These are phyloP conservation scores for Lagodon rhomboides DNA, from an alignment of 2,797 vertebrate species.

Conservation along the genomic window DNA sequence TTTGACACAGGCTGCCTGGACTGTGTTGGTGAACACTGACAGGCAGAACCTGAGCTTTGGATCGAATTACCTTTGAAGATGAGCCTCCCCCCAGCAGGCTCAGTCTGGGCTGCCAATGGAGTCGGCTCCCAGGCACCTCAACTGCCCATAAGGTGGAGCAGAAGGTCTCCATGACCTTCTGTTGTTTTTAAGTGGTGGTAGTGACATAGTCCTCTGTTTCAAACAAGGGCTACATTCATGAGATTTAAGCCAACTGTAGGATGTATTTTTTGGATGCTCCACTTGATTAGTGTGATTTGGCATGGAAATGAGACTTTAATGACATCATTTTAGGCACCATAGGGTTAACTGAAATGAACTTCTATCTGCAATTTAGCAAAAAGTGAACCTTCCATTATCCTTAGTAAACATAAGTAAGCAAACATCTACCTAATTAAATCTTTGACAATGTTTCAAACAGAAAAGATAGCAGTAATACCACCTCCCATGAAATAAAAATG, in stretches of 20 bases:
- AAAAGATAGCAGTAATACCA: not conserved
- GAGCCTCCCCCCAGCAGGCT: constrained; percentile 50
- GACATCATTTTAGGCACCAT: not conserved
- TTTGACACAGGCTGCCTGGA: constrained; percentile 65
- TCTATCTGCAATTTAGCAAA: constrained; percentile 1
- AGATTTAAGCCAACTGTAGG: not conserved
- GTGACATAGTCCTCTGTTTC: not conserved
- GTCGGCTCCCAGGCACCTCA: constrained; percentile 47
- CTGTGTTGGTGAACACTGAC: constrained; percentile 65
- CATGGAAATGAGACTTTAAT: not conserved
- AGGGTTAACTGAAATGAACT: not conserved
- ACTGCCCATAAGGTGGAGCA: constrained; percentile 28
- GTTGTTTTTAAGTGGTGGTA: constrained; percentile 6
- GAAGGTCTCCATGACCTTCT: constrained; percentile 43
- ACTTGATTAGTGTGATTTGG: not conserved
- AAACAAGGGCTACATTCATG: not conserved
- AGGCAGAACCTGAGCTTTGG: constrained; percentile 76
- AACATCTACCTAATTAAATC: not conserved
- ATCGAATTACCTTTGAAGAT: constrained; percentile 85
- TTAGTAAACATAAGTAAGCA: not conserved
- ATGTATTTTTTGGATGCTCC: not conserved
- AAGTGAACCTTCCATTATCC: not conserved
- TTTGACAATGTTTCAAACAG: not conserved
- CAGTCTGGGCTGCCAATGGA: constrained; percentile 53
- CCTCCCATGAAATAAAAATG: not conserved